A percentile compares a stretch with the other conserved stretches of the same genome.
These are phyloP conservation scores for Drosophila gaucha DNA, from an alignment of 2,888 invertebrate genomes.

Conservation along the genomic window DNA sequence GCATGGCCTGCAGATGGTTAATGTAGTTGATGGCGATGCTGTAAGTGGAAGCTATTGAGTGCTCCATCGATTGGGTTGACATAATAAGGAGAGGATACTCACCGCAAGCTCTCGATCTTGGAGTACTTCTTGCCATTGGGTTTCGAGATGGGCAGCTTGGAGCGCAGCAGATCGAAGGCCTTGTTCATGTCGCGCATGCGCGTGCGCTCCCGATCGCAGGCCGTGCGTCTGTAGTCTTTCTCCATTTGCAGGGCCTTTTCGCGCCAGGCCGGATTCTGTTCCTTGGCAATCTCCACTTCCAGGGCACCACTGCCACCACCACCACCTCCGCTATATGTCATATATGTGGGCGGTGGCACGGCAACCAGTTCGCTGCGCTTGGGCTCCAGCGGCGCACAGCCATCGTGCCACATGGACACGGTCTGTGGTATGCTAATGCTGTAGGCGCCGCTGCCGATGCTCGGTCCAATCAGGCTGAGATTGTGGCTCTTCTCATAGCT, in stretches of 20 bases:
- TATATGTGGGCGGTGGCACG: constrained; percentile 77
- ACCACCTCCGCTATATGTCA: constrained; percentile 54
- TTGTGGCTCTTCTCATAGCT: constrained; percentile 57
- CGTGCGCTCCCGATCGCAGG: constrained; percentile 92
- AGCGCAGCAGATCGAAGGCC: constrained; percentile 91
- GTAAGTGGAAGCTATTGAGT: constrained; percentile 40
- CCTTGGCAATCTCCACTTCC: constrained; percentile 79
- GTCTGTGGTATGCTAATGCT: constrained; percentile 79
- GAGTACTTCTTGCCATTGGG: constrained; percentile 94
- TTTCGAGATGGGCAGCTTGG: constrained; percentile 90
- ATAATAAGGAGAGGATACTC: too few species aligned
- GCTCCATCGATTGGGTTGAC: not conserved
- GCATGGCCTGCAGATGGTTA: constrained; percentile 87
- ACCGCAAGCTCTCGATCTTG: constrained; percentile 93
- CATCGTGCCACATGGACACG: constrained; percentile 77
- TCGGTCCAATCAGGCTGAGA: constrained; percentile 25
- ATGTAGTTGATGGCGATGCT: constrained; percentile 92
- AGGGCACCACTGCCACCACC: constrained; percentile 31
- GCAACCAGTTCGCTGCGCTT: constrained; percentile 66
- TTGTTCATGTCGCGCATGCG: constrained; percentile 94
- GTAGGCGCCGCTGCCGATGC: constrained; percentile 30
- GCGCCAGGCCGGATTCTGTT: constrained; percentile 86
- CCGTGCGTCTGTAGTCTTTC: constrained; percentile 92
- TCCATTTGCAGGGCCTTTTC: constrained; percentile 87
- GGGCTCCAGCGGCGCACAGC: constrained; percentile 29